These are phyloP conservation scores for Drosophila pseudotakahashii DNA, from an alignment of 2,888 invertebrate genomes.

Conservation along the genomic window DNA sequence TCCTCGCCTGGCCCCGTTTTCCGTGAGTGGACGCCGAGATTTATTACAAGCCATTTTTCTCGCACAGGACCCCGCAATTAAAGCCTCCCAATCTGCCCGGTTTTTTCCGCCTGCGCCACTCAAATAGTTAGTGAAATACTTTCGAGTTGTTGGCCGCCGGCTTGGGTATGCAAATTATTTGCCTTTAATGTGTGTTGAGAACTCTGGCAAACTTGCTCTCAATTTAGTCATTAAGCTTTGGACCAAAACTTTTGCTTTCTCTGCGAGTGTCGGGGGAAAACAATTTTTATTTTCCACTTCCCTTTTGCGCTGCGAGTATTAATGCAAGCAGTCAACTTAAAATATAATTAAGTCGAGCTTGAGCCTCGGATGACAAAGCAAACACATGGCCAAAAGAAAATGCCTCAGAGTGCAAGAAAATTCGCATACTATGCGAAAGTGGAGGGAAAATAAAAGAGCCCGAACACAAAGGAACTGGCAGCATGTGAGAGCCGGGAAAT, in stretches of 20 bases:
- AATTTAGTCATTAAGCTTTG: conserved; percentile 65
- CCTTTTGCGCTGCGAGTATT: conserved; percentile 27
- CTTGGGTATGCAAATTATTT: conserved; percentile 73
- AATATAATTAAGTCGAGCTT: conserved; percentile 58
- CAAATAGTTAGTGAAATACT: conserved; percentile 67
- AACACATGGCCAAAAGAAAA: conserved; percentile 53
- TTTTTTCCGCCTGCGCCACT: conserved; percentile 19
- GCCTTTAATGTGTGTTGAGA: conserved; percentile 57
- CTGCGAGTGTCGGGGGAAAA: conserved; percentile 18
- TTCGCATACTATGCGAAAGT: conserved; percentile 44
- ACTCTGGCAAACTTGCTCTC: conserved; percentile 57
- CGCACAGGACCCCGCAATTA: conserved; percentile 57
- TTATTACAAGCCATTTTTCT: conserved; percentile 68
- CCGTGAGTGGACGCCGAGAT: conserved; percentile 51
- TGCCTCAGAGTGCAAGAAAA: conserved; percentile 45
- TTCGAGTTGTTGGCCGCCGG: conserved; percentile 35
- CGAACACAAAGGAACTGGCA: conserved; percentile 27
- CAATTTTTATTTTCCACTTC: conserved; percentile 30
- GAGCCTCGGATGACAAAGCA: conserved; percentile 55
- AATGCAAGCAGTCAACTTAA: conserved; percentile 45
- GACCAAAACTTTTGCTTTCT: conserved; percentile 43
- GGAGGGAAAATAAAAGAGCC: conserved; percentile 25
- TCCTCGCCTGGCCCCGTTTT: conserved; percentile 26
- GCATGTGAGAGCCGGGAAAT: conserved; percentile 35
- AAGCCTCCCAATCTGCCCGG: conserved; percentile 38